Evolutionary conservation across 2,113 vertebrate genomes (phyloP).

Genomic region (Mungos mungo): DNA sequence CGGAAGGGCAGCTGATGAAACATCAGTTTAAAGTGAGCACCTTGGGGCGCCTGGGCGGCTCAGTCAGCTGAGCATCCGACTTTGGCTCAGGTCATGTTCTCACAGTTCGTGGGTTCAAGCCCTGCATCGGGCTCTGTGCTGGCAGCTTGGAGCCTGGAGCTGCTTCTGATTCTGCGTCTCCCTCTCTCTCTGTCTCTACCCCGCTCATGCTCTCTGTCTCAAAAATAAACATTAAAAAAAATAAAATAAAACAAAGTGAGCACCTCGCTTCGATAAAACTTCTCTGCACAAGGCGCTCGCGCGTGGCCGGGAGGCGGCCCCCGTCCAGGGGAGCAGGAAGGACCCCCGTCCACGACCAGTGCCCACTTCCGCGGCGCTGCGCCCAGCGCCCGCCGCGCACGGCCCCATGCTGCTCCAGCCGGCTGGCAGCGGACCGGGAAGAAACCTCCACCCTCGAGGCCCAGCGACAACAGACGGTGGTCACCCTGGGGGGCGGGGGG

Average conservation of each 20-base stretch:
- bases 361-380: accelerated
- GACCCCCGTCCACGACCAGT: accelerated
- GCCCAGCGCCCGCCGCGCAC: accelerated
- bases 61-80: too few relatives aligned
- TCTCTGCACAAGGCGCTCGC: neutral
- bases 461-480: accelerated
- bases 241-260: neutral
- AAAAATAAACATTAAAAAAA: too few relatives aligned
- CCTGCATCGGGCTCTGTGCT: too few relatives aligned
- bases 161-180: too few relatives aligned
- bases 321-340: accelerated
- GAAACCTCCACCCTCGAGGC: accelerated
- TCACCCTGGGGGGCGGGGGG: accelerated
- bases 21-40: too few relatives aligned
- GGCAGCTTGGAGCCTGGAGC: too few relatives aligned
- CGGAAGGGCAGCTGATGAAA: neutral
- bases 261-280: neutral
- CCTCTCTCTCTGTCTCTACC: too few relatives aligned
- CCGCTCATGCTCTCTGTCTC: too few relatives aligned
- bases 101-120: too few relatives aligned
- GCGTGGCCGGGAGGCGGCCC: accelerated
- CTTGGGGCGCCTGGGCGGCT: too few relatives aligned
- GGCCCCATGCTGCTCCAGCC: neutral
- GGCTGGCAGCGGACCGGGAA: accelerated
- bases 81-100: too few relatives aligned